Percentiles rank a stretch among this genome's conserved stretches.
phyloP scores from a whole-genome alignment of 2,797 vertebrate genomes.

The Notolabrus celidotus region DNA sequence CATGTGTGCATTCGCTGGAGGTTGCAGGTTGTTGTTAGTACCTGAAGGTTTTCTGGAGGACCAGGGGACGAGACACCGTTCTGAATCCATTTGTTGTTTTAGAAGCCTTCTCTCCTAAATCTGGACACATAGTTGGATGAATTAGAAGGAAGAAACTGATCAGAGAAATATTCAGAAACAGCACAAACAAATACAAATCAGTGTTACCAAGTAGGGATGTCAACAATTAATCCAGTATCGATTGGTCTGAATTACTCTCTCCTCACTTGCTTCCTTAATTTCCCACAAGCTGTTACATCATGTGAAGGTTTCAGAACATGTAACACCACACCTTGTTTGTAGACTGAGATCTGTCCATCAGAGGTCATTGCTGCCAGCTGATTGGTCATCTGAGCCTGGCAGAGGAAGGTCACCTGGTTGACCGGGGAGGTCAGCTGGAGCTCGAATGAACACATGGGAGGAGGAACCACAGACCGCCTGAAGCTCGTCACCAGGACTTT shows the following conservation, averaged over 20 bases:
- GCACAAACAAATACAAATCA: too few relatives aligned
- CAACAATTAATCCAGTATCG: too few relatives aligned
- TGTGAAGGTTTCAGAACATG: too few relatives aligned
- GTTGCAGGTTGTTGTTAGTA: constrained; percentile 28
- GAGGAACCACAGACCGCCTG: constrained; percentile 90
- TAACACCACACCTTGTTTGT: constrained; percentile 81
- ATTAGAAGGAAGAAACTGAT: background rate
- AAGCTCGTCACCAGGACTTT: constrained; percentile 92
- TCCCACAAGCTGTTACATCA: too few relatives aligned
- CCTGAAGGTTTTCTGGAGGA: constrained; percentile 83
- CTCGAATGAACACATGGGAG: constrained; percentile 92
- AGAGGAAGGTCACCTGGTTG: constrained; percentile 90
- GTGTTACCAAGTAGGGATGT: too few relatives aligned
- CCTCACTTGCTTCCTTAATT: too few relatives aligned
- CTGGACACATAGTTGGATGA: constrained; percentile 23
- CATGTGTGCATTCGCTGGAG: background rate
- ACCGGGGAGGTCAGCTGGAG: constrained; percentile 86
- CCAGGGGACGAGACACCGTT: constrained; percentile 73
- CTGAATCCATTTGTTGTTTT: constrained; percentile 82
- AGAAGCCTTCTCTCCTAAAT: constrained; percentile 36
- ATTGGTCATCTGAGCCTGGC: constrained; percentile 80
- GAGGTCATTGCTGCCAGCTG: constrained; percentile 89
- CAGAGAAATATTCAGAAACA: too few relatives aligned
- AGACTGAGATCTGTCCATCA: constrained; percentile 86
- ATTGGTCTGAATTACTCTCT: too few relatives aligned